Percentiles rank a stretch among this genome's conserved stretches.
These are phyloP conservation scores for Cryptocephalus moraei DNA, from an alignment of 2,888 invertebrate genomes.

Conservation along the genomic window DNA sequence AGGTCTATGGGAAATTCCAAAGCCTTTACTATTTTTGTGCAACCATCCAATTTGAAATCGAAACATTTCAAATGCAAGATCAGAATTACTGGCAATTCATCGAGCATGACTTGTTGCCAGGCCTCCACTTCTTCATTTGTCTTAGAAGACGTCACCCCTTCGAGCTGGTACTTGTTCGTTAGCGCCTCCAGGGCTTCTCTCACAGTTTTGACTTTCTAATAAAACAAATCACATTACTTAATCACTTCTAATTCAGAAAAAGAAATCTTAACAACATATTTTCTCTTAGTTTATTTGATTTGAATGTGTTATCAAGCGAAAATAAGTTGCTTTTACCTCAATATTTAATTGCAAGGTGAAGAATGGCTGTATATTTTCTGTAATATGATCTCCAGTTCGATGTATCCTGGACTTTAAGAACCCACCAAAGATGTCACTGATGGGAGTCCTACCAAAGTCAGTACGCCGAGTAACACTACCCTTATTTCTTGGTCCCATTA, in stretches of 20 bases:
- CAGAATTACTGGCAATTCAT: constrained; percentile 80
- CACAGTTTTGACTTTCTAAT: constrained; percentile 71
- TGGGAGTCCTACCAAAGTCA: constrained; percentile 71
- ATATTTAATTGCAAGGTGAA: constrained; percentile 92
- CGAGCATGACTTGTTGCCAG: constrained; percentile 81
- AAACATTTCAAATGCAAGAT: constrained; percentile 92
- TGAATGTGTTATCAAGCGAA: too few species aligned
- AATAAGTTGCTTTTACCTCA: constrained; percentile 49
- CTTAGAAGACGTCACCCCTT: constrained; percentile 75
- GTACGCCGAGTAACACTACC: constrained; percentile 81
- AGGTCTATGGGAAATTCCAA: constrained; percentile 84
- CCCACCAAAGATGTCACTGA: constrained; percentile 90
- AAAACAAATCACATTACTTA: constrained; percentile 3
- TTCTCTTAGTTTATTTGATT: too few species aligned
- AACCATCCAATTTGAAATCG: constrained; percentile 75
- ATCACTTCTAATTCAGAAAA: too few species aligned
- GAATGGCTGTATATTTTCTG: constrained; percentile 91
- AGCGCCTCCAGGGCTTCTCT: constrained; percentile 80
- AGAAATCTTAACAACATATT: too few species aligned
- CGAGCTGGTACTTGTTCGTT: constrained; percentile 73
- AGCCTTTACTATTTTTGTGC: constrained; percentile 85
- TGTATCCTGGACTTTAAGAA: constrained; percentile 76
- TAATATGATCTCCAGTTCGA: constrained; percentile 62
- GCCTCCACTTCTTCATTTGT: constrained; percentile 78
- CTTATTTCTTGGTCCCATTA: constrained; percentile 80